A percentile compares a stretch with the other conserved stretches of the same genome.
Evolutionary conservation across 2,888 invertebrate genomes (phyloP).

Genomic region (Eristalis intricaria): DNA sequence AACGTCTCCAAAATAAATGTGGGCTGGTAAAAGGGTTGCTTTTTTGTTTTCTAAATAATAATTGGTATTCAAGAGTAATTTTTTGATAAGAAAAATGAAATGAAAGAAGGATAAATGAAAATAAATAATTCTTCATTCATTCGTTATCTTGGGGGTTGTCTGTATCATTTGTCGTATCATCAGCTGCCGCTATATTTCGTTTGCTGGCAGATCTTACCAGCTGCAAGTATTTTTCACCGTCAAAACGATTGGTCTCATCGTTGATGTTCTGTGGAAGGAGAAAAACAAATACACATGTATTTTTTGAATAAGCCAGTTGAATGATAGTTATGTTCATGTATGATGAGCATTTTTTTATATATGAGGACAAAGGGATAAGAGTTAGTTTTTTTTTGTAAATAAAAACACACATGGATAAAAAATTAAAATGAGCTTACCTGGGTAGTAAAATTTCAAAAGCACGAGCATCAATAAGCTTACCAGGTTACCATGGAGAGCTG

Average conservation of each 20-base stretch:
- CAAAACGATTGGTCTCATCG: conserved; percentile 80
- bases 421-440: conserved; percentile 56
- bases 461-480: conserved; percentile 54
- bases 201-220: conserved; percentile 79
- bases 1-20: conserved; percentile 25
- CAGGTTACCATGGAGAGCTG: conserved; percentile 44
- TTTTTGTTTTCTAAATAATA: conserved; percentile 8
- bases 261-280: conserved; percentile 77
- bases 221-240: conserved; percentile 80
- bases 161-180: conserved; percentile 77
- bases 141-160: conserved; percentile 74
- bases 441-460: conserved; percentile 38
- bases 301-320: conserved; percentile 13
- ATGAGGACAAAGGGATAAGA: conserved; percentile 14
- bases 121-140: conserved; percentile 62
- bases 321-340: conserved; percentile 14
- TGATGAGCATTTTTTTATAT: neutral
- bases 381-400: conserved; percentile 15
- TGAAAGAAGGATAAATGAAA: conserved; percentile 32
- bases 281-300: conserved; percentile 3
- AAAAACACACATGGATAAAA: conserved; percentile 23
- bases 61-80: conserved; percentile 24
- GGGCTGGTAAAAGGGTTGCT: neutral
- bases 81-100: neutral
- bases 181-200: conserved; percentile 79